Evolutionary conservation across 2,797 vertebrate genomes (phyloP).

Genomic region (Okamejei kenojei): DNA sequence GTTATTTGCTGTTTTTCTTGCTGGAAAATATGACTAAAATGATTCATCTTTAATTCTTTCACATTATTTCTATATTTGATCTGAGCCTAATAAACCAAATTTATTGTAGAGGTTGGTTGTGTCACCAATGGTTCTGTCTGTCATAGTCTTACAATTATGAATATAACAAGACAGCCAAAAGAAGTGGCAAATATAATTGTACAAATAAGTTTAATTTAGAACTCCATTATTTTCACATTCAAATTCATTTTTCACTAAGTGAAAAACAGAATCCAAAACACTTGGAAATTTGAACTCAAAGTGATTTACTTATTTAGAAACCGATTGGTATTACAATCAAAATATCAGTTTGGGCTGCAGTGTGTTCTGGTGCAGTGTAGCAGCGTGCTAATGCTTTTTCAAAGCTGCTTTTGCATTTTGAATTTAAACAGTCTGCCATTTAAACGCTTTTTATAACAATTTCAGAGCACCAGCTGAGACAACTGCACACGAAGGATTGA

Average conservation of each 20-base stretch:
- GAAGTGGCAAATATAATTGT: neutral
- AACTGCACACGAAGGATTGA: neutral
- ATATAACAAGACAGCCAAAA: slow-evolving; percentile 10
- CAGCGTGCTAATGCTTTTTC: neutral
- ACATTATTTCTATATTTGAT: slow-evolving; percentile 21
- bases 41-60: neutral
- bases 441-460: no score
- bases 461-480: neutral
- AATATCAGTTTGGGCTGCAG: neutral
- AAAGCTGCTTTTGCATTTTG: neutral
- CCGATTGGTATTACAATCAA: neutral
- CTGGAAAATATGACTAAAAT: neutral
- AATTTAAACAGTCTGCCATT: neutral
- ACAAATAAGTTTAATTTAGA: neutral
- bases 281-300: neutral
- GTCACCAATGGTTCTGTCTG: slow-evolving; percentile 31
- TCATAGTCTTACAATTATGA: neutral
- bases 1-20: slow-evolving; percentile 10
- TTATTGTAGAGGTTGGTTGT: neutral
- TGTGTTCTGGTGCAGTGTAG: neutral
- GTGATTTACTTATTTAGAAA: neutral
- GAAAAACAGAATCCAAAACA: neutral
- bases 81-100: slow-evolving; percentile 21
- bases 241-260: neutral
- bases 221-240: neutral